Conservation (phyloP, 2,113 vertebrate species). For the Baryphthengus martii region DNA sequence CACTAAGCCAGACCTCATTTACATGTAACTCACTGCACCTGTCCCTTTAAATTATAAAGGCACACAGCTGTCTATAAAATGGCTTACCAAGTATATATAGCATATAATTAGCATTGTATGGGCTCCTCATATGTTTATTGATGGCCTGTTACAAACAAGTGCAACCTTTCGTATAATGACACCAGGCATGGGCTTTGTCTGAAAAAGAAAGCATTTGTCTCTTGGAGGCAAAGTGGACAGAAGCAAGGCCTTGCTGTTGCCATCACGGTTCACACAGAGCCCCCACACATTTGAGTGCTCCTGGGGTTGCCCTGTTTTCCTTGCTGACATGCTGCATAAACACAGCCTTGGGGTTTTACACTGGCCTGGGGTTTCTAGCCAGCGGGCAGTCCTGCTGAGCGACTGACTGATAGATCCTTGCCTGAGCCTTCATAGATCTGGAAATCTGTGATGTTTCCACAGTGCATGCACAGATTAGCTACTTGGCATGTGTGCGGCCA, state of each 20-base stretch:
- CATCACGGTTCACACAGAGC: background rate
- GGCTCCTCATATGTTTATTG: background rate
- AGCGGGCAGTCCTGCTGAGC: background rate
- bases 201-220: background rate
- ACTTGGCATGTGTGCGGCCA: background rate
- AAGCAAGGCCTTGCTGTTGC: background rate
- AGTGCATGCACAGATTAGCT: background rate
- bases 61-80: background rate
- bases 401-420: background rate
- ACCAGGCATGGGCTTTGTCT: background rate
- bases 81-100: background rate
- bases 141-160: background rate
- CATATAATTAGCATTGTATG: background rate
- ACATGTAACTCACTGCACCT: background rate
- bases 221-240: background rate
- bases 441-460: background rate
- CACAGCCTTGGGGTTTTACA: background rate
- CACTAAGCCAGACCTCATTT: background rate
- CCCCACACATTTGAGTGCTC: background rate
- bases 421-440: background rate
- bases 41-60: conserved; percentile 11
- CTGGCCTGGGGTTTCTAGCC: background rate
- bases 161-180: background rate
- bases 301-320: background rate
- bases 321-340: background rate